Percentiles rank a stretch among this genome's conserved stretches.
phyloP scores from a whole-genome alignment of 30 jellyfish, hydroid and myxozoan species.

The Catostylus mosaicus region DNA sequence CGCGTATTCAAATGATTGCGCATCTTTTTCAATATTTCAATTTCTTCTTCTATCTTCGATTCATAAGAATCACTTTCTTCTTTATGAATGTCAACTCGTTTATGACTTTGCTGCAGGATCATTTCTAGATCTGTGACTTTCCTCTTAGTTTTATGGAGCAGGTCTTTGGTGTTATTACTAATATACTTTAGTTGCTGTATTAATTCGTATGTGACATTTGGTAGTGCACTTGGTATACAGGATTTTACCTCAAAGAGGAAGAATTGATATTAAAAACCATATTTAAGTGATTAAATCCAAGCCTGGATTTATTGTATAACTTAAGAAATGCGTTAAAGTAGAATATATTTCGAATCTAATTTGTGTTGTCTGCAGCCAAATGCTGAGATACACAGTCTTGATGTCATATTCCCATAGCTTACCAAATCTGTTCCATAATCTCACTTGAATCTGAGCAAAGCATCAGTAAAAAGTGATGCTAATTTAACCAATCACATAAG shows the following conservation, averaged over 20 bases:
- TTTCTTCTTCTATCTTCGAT: conserved; percentile 5
- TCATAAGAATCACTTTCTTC: conserved; percentile 4
- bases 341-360: too few species aligned
- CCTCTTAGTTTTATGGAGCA: conserved; percentile 32
- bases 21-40: conserved; percentile 2
- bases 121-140: conserved; percentile 29
- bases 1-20: neutral
- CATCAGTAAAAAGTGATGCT: too few species aligned
- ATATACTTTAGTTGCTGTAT: conserved; percentile 8
- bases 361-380: too few species aligned
- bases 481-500: too few species aligned
- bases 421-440: too few species aligned
- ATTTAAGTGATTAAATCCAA: too few species aligned
- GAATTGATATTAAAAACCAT: too few species aligned
- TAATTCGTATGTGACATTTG: conserved; percentile 46
- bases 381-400: too few species aligned
- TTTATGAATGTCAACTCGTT: conserved; percentile 36
- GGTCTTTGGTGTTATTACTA: conserved; percentile 6
- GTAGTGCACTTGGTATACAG: conserved; percentile 43
- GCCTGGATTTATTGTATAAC: too few species aligned
- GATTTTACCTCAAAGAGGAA: conserved; percentile 17
- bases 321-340: too few species aligned
- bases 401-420: too few species aligned
- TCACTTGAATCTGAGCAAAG: too few species aligned
- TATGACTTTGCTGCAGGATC: conserved; percentile 43